A percentile compares a stretch with the other conserved stretches of the same genome.
These are phyloP conservation scores for Melitaea athalia DNA, from an alignment of 2,888 invertebrate genomes.

Conservation along the genomic window DNA sequence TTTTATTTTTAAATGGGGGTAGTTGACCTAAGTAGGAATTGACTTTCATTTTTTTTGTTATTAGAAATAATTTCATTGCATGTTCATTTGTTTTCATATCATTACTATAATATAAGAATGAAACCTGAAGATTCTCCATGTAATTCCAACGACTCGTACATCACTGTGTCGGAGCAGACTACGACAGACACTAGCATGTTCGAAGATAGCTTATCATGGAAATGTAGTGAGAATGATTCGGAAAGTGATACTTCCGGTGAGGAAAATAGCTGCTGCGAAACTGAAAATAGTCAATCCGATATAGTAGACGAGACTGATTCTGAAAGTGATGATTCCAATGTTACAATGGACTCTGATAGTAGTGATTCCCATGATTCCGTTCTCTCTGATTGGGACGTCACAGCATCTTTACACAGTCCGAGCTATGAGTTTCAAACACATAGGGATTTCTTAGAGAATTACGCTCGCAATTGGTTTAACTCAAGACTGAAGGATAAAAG, in stretches of 20 bases:
- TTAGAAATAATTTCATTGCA: not conserved
- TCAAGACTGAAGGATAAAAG: slow-evolving; percentile 2
- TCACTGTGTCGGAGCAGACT: slow-evolving; percentile 60
- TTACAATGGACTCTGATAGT: not conserved
- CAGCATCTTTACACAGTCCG: slow-evolving; percentile 11
- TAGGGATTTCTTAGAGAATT: not conserved
- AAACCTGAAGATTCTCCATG: slow-evolving; percentile 15
- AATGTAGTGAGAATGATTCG: slow-evolving; percentile 15
- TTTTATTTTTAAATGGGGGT: too few species aligned
- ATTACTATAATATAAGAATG: slow-evolving; percentile 18
- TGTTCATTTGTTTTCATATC: slow-evolving; percentile 28
- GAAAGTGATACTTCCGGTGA: slow-evolving; percentile 44
- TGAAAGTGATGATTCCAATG: not conserved
- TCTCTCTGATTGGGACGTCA: slow-evolving; percentile 19
- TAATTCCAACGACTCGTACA: slow-evolving; percentile 48
- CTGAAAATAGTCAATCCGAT: not conserved
- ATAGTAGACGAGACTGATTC: not conserved
- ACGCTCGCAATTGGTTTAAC: not conserved
- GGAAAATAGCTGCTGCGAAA: slow-evolving; percentile 38
- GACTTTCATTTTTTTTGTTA: not conserved
- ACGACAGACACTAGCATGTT: slow-evolving; percentile 65
- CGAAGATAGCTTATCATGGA: slow-evolving; percentile 13
- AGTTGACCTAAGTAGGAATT: too few species aligned
- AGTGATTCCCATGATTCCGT: not conserved
- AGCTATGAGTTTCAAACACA: not conserved